A percentile compares a stretch with the other conserved stretches of the same genome.
Conservation (phyloP, 2,113 vertebrate genomes). For the Eudyptes chrysolophus region DNA sequence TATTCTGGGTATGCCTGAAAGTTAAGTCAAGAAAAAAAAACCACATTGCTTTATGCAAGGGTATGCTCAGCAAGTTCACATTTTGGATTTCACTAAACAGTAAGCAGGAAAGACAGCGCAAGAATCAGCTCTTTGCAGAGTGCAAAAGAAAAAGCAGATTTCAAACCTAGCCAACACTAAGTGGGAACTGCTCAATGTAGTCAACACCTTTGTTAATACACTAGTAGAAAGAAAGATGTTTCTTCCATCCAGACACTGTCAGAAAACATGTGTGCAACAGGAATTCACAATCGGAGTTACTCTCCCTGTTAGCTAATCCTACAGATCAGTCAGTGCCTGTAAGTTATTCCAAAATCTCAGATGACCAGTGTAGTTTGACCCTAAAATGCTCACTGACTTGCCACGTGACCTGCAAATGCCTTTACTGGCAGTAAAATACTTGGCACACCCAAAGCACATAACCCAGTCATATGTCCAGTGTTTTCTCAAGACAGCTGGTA, state of each 20-base stretch:
- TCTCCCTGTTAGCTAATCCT: not conserved
- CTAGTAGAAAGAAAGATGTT: not conserved
- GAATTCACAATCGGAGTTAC: not conserved
- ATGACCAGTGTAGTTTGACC: not conserved
- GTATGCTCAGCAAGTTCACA: not conserved
- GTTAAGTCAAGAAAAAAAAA: not conserved
- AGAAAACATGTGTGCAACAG: not conserved
- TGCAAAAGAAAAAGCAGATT: not conserved
- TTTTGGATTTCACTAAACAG: not conserved
- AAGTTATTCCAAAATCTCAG: not conserved
- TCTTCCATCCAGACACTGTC: not conserved
- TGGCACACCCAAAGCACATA: not conserved
- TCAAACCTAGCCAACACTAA: not conserved
- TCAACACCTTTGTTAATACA: not conserved
- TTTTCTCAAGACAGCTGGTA: not conserved
- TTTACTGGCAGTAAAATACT: not conserved
- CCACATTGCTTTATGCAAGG: not conserved
- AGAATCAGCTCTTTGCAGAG: not conserved
- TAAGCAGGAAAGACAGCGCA: not conserved
- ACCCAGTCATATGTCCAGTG: not conserved
- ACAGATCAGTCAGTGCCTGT: not conserved
- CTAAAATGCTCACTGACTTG: not conserved
- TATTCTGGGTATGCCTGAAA: slow-evolving; percentile 95
- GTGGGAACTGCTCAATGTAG: not conserved
- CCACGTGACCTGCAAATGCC: not conserved